These are phyloP conservation scores for Donacobius atricapilla DNA, from an alignment of 2,113 vertebrate species.

Conservation along the genomic window DNA sequence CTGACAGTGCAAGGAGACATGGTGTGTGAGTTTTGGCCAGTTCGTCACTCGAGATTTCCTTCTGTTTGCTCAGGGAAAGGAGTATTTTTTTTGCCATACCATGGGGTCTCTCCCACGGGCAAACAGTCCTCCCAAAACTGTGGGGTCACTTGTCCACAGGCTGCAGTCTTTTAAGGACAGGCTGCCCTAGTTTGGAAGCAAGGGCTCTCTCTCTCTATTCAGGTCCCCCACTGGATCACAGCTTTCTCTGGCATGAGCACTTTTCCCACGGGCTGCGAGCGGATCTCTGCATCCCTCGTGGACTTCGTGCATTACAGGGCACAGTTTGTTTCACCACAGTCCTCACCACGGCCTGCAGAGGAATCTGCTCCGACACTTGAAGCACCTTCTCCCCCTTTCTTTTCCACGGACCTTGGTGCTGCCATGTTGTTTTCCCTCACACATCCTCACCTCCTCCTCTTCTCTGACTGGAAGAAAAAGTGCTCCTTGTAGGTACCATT, in stretches of 20 bases:
- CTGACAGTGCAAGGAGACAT: rapidly evolving
- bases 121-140: neutral
- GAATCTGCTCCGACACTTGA: too few relatives aligned
- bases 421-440: too few relatives aligned
- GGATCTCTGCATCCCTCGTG: neutral
- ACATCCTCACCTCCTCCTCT: too few relatives aligned
- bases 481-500: neutral
- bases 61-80: neutral
- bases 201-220: neutral
- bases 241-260: neutral
- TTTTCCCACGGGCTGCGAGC: neutral
- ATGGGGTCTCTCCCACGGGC: neutral
- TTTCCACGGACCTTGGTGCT: too few relatives aligned
- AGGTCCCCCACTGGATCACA: neutral
- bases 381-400: too few relatives aligned
- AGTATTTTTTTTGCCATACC: too few relatives aligned
- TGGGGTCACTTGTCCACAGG: neutral
- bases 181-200: neutral
- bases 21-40: rapidly evolving
- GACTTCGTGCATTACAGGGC: too few relatives aligned
- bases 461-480: too few relatives aligned
- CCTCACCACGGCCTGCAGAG: too few relatives aligned
- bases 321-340: too few relatives aligned
- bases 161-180: neutral
- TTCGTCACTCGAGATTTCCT: rapidly evolving